Base-by-base conservation (phyloP, 2,888 invertebrate genomes). In the Eupeodes luniger region DNA sequence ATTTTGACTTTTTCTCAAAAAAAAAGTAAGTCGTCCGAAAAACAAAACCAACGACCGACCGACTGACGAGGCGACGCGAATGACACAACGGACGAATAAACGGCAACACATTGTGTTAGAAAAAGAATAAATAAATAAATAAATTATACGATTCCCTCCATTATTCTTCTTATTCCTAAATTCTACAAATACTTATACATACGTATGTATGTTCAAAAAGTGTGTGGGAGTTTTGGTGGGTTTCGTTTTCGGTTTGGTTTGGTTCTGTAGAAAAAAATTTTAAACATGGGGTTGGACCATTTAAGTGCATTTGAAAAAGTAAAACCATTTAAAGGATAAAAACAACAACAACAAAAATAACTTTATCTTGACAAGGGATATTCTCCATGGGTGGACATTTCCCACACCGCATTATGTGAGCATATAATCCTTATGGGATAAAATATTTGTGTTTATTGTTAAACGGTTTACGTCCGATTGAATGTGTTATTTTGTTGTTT, bases 381-480 rank as follows among this genome's bases (percentile, higher is more conserved):
- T 84, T 78, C 69, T 78, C 49, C 74, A 53, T 36, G 86, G 70
- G 69, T 78, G 87, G 80, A 87, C 83, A 83, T 79, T 70, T 83
- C 55, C 70, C 40, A 51, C 27, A 79, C 78, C 86, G 59, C 83
- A 83, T 61, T 76, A 72, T 76, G 34, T 34, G 40, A 51, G 14
- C 53, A 47, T 57, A 40, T n/a, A 62, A 40, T 66, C 69, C 53
- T 61, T 78, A 27, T 7, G 51, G 75, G 77, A 72, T 72, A 62
- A 81, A 75, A 85, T 88, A 78, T 78, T 84, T 53, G 85, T 81
- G 81, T 85, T 85, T 85, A 85, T 85, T 88, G 88, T 85, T 88
- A 85, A 88, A 81, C 81, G 88, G 85, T 88, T 88, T 85, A 88
- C 69, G 70, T 88, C 75, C 78, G 67, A 84, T 85, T 85, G 85